Base-by-base conservation (phyloP, 2,113 vertebrate species). In the Formicarius rufipectus region DNA sequence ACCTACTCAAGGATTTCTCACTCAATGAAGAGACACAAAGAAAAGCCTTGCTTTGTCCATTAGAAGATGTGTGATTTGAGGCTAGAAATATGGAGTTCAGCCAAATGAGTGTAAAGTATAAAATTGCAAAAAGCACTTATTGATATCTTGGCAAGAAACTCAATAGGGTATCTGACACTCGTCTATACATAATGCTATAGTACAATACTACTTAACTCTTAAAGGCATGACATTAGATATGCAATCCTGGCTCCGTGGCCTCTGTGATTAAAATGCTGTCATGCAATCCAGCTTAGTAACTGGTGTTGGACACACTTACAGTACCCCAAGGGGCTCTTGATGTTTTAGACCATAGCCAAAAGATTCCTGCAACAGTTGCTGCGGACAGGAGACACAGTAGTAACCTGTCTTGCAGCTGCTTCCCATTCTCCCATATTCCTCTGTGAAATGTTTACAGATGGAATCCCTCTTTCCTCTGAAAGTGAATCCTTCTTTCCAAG, bases 101-200 rank as follows among this genome's bases (percentile, higher is more conserved):
- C 66, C 85, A 92, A 93, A 92, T 52, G 35, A 88, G 40, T 15
- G 23, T 53, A 53, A 94, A 90, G 73, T 49, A 89, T 81, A 84
- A 76, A 84, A 93, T 66, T 0, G 0, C 49, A 49, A 75, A 86
- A 86, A 78, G 72, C 47, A 17, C 28, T 68, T 88, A 62, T 31
- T 84, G 83, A 53, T 87, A 92, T 27, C 44, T 40, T 49, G 76
- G 76, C 81, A 93, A 90, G 90, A 95, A 95, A 91, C 33, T 53
- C 49, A 82, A 59, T 69, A 60, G 52, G 33, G 64, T 52, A 72
- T 68, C 79, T 4, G 23, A 84, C 56, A 64, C 72, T 80, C 10
- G 1, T 72, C 55, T 79, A 10, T 0, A 0, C 59, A 63, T 49
- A 71, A 67, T 7, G 28, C 75, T 72, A 3, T 23, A 59, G 68